Evolutionary conservation across 2,113 vertebrate species (phyloP), one percentile per base, ranked within the genome.

Genomic region (Emydocephalus ijimae): DNA sequence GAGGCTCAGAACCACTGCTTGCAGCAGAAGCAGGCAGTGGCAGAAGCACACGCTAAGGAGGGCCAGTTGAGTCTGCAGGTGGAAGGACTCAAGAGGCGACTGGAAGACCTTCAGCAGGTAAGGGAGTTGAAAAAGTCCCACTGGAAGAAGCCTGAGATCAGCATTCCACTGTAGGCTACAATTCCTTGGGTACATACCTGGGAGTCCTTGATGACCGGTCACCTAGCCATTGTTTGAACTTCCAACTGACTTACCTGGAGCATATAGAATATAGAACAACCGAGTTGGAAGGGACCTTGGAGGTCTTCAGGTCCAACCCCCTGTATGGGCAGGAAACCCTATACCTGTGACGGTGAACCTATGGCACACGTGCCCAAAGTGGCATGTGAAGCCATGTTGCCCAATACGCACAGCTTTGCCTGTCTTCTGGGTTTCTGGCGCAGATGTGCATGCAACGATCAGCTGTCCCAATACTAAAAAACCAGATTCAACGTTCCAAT

Each of bases 91-190:
- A 96, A 94, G 45, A 98, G 98, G 91, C 97, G 97, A 87, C 94
- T 98, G 3, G 98, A 99, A 43, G 98, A 98, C 86, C 97, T 99
- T 29, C 98, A 99, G 95, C 98, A 98, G 99, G 99, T 99, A 94
- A 85, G 12, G 64, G 64, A 56, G 14, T 61, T 61, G 92, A 86
- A 86, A 61, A 21, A 3, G 55, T 29, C 26, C 11, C 21, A 14
- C 21, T 4, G 43, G 34, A 61, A 24, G 23, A 89, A 29, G 52
- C 29, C 12, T 21, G 57, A 34, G 3, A 18, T 24, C 29, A 26
- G 69, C 23, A 45, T 39, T 56, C 24, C 15, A 15, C 1, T 52
- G 61, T 39, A 54, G 7, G 89, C 18, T 23, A 9, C 89, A 39
- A 0, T 81, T 50, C 48, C 11, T 29, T 34, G 1, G 24, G 1